A percentile compares a stretch with the other conserved stretches of the same genome.
Conservation (phyloP, 2,113 vertebrate genomes). For the Cyprichromis sp. region DNA sequence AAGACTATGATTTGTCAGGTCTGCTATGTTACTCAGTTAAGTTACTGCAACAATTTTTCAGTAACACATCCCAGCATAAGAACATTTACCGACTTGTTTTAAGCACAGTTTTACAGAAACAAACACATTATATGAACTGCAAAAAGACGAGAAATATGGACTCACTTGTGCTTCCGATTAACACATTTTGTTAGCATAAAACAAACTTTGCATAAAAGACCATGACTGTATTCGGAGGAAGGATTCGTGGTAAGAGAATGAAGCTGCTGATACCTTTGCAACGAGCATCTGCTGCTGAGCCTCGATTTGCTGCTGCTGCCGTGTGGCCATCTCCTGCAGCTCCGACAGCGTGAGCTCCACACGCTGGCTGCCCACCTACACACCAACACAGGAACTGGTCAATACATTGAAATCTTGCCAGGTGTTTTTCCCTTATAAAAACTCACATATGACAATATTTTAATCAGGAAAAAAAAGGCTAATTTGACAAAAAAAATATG, state of each 20-base stretch:
- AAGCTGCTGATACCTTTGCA: slow-evolving; percentile 53
- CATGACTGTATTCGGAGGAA: not conserved
- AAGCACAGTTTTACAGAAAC: not conserved
- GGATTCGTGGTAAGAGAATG: not conserved
- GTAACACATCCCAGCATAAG: not conserved
- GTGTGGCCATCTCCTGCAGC: slow-evolving; percentile 69
- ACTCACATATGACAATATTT: not conserved
- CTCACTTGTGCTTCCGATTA: not conserved
- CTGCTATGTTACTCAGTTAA: not conserved
- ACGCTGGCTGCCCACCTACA: slow-evolving; percentile 60
- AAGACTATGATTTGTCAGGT: not conserved
- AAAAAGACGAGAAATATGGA: not conserved
- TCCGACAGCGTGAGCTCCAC: slow-evolving; percentile 68
- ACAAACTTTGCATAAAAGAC: not conserved
- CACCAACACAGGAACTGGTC: not conserved
- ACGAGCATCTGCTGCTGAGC: slow-evolving; percentile 71
- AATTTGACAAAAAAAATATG: not conserved
- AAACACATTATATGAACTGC: not conserved
- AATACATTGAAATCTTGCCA: not conserved
- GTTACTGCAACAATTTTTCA: not conserved
- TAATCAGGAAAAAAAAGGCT: not conserved
- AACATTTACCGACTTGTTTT: not conserved
- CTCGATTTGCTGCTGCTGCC: slow-evolving; percentile 70
- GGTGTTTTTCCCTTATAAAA: not conserved
- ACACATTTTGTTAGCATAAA: not conserved